Evolutionary conservation across 2,797 vertebrate genomes (phyloP).

Genomic region (Poliocrania exsul): DNA sequence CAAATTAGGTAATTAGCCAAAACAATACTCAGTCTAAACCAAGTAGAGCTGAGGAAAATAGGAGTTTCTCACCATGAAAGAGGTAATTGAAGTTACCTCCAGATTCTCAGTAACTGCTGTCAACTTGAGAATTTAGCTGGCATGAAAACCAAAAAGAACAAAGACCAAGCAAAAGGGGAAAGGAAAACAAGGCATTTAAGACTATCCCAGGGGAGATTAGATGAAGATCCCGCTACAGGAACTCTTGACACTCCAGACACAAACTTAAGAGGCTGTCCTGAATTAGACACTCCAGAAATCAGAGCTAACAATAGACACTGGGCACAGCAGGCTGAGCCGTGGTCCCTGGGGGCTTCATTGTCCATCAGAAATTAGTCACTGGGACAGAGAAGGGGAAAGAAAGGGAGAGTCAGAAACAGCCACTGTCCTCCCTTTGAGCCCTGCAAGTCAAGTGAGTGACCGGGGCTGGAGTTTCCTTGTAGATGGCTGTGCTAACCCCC

Average conservation of each 20-base stretch:
- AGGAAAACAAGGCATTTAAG: constrained; percentile 35
- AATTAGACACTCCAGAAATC: not conserved
- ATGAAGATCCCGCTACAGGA: constrained; percentile 1
- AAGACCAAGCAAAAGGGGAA: not conserved
- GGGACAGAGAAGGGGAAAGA: not conserved
- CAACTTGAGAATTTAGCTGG: not conserved
- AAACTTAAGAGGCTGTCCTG: not conserved
- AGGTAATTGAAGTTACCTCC: not conserved
- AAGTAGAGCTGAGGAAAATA: not conserved
- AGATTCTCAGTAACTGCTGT: not conserved
- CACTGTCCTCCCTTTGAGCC: rapidly evolving
- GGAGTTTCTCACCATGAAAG: not conserved
- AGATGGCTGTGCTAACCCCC: not conserved
- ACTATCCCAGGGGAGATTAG: constrained; percentile 39
- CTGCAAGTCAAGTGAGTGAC: rapidly evolving
- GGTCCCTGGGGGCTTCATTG: not conserved
- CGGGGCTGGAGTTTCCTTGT: rapidly evolving
- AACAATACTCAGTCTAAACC: not conserved
- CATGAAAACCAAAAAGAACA: not conserved
- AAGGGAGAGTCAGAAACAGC: not conserved
- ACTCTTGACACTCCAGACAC: not conserved
- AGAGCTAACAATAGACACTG: not conserved
- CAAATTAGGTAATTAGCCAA: not conserved
- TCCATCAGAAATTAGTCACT: not conserved
- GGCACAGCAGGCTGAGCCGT: not conserved